A percentile compares a stretch with the other conserved stretches of the same genome.
phyloP scores from a whole-genome alignment of 2,113 vertebrate genomes.

The Lanius collurio region DNA sequence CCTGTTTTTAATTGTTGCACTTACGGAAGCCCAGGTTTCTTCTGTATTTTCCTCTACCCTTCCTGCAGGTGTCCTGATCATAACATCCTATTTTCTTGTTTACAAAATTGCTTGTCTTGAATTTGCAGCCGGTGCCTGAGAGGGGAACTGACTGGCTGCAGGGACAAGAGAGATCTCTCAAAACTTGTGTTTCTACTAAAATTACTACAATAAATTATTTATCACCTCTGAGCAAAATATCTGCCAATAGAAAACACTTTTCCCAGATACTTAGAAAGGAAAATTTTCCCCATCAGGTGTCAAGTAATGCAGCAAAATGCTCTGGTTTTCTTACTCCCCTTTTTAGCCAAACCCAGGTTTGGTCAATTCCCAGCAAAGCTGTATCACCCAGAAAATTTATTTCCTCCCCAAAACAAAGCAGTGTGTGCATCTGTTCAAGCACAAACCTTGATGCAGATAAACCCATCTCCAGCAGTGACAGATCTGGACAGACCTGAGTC shows the following conservation, averaged over 20 bases:
- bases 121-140: background rate
- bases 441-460: background rate
- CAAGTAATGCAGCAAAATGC: accelerated
- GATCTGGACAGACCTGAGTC: background rate
- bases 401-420: background rate
- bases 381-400: background rate
- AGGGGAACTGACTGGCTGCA: background rate
- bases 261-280: background rate
- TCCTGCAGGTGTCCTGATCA: background rate
- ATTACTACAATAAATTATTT: background rate
- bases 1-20: background rate
- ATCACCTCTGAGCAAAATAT: background rate
- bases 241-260: background rate
- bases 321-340: background rate
- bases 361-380: background rate
- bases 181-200: background rate
- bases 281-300: background rate
- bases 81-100: background rate
- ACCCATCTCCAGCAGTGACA: background rate
- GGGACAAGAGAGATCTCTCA: background rate
- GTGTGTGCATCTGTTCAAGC: accelerated
- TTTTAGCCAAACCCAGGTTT: background rate
- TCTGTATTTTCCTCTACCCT: background rate
- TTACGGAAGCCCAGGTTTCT: background rate
- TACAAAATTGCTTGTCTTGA: background rate